These are phyloP conservation scores for Maconellicoccus hirsutus DNA, from an alignment of 1,140 invertebrate genomes.

Conservation along the genomic window DNA sequence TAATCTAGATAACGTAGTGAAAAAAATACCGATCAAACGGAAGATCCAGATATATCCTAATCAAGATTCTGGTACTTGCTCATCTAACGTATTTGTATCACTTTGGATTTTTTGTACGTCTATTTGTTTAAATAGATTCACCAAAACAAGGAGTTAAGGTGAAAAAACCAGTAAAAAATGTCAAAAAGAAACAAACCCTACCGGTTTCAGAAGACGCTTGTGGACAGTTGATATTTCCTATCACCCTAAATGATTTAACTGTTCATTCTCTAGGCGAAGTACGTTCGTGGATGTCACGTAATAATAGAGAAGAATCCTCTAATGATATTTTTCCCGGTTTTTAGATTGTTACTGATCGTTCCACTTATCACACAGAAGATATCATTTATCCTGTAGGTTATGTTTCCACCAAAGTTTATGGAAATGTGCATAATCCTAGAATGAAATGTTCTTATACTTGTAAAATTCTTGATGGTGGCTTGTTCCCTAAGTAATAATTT, in stretches of 20 bases:
- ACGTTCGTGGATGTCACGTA: not conserved
- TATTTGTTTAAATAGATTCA: not conserved
- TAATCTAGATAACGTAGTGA: not conserved
- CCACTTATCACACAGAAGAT: slow-evolving; percentile 56
- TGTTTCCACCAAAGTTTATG: slow-evolving; percentile 65
- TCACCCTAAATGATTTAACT: not conserved
- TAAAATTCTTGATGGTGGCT: slow-evolving; percentile 61
- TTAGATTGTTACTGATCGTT: slow-evolving; percentile 43
- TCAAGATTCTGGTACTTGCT: not conserved
- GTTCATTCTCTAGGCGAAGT: slow-evolving; percentile 7
- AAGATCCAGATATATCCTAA: not conserved
- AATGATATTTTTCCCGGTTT: not conserved
- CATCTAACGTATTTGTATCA: not conserved
- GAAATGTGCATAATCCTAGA: slow-evolving; percentile 53
- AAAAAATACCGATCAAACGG: not conserved
- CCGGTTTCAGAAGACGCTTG: not conserved
- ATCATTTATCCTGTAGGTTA: slow-evolving; percentile 69
- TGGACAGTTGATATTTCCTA: not conserved
- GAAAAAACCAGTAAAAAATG: slow-evolving; percentile 17
- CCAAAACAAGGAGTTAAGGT: not conserved
- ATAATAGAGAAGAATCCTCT: not conserved
- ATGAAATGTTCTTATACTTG: slow-evolving; percentile 70
- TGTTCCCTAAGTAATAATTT: slow-evolving; percentile 46
- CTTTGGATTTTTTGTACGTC: not conserved
- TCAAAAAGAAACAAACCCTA: slow-evolving; percentile 13